Percentiles rank a stretch among this genome's conserved stretches.
phyloP scores from a whole-genome alignment of 1,140 invertebrate species.

The Drosophila sturtevanti region DNA sequence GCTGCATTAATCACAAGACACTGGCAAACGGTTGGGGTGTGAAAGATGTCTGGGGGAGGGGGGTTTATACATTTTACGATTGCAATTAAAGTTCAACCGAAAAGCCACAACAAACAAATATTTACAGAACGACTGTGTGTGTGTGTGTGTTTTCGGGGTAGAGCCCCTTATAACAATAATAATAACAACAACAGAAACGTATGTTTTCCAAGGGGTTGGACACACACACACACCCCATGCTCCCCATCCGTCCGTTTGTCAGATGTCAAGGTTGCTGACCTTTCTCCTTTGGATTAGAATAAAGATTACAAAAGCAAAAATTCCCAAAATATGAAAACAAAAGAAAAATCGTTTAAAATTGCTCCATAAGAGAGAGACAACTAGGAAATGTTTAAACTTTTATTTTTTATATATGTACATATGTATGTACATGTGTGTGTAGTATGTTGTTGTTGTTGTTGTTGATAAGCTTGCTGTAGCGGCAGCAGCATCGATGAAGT shows the following conservation, averaged over 20 bases:
- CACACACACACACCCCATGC: too few species aligned
- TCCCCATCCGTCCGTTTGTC: neutral
- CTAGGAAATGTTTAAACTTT: conserved; percentile 2
- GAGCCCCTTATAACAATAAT: too few species aligned
- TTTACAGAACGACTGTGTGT: neutral
- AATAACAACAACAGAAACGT: too few species aligned
- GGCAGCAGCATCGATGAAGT: neutral
- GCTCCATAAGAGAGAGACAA: neutral
- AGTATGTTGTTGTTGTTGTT: neutral
- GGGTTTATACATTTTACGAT: neutral
- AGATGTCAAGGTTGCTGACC: conserved; percentile 8
- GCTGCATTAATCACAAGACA: conserved; percentile 5
- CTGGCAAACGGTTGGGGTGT: neutral
- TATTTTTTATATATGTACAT: neutral
- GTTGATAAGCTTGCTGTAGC: neutral
- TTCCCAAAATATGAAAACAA: neutral
- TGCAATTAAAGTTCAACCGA: conserved; percentile 3
- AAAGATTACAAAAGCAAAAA: neutral
- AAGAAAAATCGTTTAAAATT: neutral
- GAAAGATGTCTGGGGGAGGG: neutral
- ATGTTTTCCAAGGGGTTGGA: neutral
- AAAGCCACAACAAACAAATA: neutral
- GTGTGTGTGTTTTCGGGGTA: neutral
- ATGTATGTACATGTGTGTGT: too few species aligned
- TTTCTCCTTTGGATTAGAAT: neutral